A percentile compares a stretch with the other conserved stretches of the same genome.
Conservation (phyloP, 2,113 vertebrate genomes). For the Bothrops jararaca region DNA sequence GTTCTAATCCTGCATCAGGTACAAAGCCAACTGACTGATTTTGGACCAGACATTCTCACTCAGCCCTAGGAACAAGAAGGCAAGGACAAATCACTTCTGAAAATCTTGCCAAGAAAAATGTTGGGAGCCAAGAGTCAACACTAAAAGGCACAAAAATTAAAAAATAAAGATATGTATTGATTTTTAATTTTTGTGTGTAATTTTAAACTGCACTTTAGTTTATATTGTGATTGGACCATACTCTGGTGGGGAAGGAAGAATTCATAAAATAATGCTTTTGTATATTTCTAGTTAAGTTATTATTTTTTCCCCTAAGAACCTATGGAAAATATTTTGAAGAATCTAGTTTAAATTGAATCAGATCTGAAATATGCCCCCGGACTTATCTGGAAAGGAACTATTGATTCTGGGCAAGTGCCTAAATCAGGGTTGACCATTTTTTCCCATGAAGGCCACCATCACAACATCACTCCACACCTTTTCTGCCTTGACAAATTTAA, state of each 20-base stretch:
- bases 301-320: neutral
- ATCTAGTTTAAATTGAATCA: conserved; percentile 9
- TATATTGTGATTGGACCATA: neutral
- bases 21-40: neutral
- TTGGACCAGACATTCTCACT: neutral
- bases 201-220: neutral
- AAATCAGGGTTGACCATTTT: neutral
- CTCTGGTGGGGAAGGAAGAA: neutral
- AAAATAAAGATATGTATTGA: neutral
- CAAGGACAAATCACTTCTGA: neutral
- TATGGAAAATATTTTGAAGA: neutral
- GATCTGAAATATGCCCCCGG: neutral
- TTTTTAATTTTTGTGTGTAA: neutral
- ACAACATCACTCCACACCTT: neutral
- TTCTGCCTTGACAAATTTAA: neutral
- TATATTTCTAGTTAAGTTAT: neutral
- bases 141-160: neutral
- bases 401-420: neutral
- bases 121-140: neutral
- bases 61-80: neutral
- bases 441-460: neutral
- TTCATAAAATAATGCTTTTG: neutral
- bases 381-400: neutral
- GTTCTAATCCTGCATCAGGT: neutral
- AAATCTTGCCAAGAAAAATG: neutral